These are phyloP conservation scores for Zenarchopterus dispar DNA, from an alignment of 2,797 vertebrate species.

Conservation along the genomic window DNA sequence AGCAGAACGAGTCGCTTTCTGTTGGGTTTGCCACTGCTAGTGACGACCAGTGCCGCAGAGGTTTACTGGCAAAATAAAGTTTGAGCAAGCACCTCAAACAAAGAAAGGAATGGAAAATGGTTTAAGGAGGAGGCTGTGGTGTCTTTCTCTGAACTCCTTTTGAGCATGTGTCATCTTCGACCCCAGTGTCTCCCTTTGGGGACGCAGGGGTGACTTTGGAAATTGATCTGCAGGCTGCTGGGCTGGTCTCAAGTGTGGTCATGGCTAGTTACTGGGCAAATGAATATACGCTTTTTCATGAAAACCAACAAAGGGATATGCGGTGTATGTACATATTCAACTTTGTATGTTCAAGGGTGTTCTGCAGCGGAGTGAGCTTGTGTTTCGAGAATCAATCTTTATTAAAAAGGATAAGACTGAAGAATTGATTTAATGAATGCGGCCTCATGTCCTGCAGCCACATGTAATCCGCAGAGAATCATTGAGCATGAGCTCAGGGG, in stretches of 20 bases:
- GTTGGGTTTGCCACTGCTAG: constrained; percentile 65
- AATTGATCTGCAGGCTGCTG: constrained; percentile 77
- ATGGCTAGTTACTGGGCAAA: constrained; percentile 77
- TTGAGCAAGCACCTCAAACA: constrained; percentile 35
- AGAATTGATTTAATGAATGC: constrained; percentile 91
- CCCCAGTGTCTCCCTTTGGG: constrained; percentile 57
- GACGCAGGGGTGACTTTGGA: constrained; percentile 83
- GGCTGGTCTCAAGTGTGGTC: constrained; percentile 82
- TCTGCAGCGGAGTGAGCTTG: constrained; percentile 60
- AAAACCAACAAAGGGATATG: constrained; percentile 86
- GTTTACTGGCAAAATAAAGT: constrained; percentile 45
- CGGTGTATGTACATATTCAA: constrained; percentile 84
- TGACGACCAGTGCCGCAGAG: constrained; percentile 43
- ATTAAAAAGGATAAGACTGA: constrained; percentile 84
- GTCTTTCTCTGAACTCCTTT: constrained; percentile 51
- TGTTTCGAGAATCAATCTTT: constrained; percentile 85
- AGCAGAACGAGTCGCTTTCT: constrained; percentile 51
- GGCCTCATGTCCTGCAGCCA: constrained; percentile 86
- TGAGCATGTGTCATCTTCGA: constrained; percentile 51
- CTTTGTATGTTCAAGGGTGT: constrained; percentile 85
- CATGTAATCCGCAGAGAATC: constrained; percentile 87
- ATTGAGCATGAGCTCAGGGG: constrained; percentile 82
- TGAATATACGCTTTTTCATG: constrained; percentile 78
- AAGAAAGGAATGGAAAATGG: constrained; percentile 56
- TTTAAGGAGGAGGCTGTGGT: constrained; percentile 55